Evolutionary conservation across 2,113 vertebrate genomes (phyloP), one percentile per base, ranked within the genome.

Genomic region (Pelobates fuscus): DNA sequence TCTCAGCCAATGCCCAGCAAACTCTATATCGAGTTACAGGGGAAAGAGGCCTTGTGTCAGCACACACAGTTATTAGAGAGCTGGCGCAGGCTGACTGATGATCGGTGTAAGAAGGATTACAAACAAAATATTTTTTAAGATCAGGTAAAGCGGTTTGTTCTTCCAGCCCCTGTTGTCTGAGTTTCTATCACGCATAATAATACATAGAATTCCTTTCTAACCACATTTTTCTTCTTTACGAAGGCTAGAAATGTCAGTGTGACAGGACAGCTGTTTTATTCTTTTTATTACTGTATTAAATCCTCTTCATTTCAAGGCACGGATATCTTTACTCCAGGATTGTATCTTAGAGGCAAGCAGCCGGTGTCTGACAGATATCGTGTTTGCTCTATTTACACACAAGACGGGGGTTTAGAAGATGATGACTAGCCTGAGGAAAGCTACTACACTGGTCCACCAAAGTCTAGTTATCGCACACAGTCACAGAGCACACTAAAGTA

Each of bases 261-360:
- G 61, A 27, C 27, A 55, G 5, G 60, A 72, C 60, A 63, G 46
- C 71, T 57, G 71, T 74, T 74, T 64, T 74, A 55, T 57, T 73
- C 30, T 54, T 18, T 72, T 67, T 59, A 74, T 30, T 75, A 25
- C 54, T 1, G 25, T 59, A 57, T 67, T 75, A 67, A 49, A 75
- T 60, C 43, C 61, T 66, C 8, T 55, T 75, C 52, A 24, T 75
- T 63, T 21, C 37, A 29, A 32, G 20, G 14, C 43, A 27, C 30
- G 27, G 32, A 75, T 75, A 59, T 67, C 57, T 67, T 41, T 55
- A 58, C 3, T 8, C 17, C 25, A n/a, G 61, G 44, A 37, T 73
- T 64, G 60, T 73, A 5, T 66, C 62, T n/a, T n/a, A 63, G 60
- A 63, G 59, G 8, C 20, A 25, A 66, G 61, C 61, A n/a, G 46